Base-by-base conservation (phyloP, 1,140 invertebrate genomes). In the Helicoverpa zea region DNA sequence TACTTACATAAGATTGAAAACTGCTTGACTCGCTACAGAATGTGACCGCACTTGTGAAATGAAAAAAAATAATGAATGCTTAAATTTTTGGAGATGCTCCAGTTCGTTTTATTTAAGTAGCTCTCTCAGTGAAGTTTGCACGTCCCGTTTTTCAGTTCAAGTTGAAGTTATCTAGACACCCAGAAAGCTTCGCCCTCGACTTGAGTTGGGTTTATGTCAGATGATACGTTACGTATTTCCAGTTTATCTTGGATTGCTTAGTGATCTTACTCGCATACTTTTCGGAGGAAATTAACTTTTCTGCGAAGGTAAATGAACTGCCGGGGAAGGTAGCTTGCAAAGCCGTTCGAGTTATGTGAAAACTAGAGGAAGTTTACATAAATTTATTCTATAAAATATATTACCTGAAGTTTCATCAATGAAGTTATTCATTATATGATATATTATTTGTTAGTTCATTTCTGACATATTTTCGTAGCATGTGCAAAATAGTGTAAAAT, bases 41-140 rank as follows among this genome's bases (percentile, higher is more conserved):
- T 77, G 29, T 80, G 66, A 78, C 72, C 61, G 58, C 47, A 70
- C 64, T 77, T 73, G 52, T 68, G 18, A 76, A 76, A 79, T 52
- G 52, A 47, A 56, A 66, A 23, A 77, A 80, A 81, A 83, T 83
- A 83, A 83, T 81, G 75, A 79, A 78, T 81, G 70, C 66, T 83
- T 70, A 78, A 81, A 83, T 83, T 81, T 79, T 76, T 80, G n/a
- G 79, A 81, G 72, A 72, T 47, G 68, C 70, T 81, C 78, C 58
- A 49, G 79, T 72, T 79, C 61, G 43, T 76, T 76, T 76, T 76
- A 79, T 79, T 79, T 83, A 80, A 81, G 79, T 68, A 76, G 54
- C 75, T 56, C 82, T 80, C 76, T 35, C 29, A n/a, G 13, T 70
- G 58, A 66, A 75, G 49, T 72, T 59, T 73, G 66, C 54, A 54